Conservation (phyloP, 1,140 invertebrate genomes). For the Chelonus insularis region DNA sequence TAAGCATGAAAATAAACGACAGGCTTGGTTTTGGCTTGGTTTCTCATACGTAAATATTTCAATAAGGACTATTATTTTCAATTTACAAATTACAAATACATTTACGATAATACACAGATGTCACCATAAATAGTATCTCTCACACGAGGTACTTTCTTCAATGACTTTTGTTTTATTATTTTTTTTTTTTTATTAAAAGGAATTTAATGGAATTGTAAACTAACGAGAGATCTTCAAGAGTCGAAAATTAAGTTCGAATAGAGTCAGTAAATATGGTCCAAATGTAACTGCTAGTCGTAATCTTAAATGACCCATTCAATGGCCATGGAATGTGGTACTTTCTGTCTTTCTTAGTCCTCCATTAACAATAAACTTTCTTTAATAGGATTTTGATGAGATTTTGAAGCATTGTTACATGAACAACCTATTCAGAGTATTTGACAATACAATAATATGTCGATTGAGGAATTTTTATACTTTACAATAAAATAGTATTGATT, state of each 20-base stretch:
- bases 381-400: constrained; percentile 20
- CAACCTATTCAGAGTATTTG: not conserved
- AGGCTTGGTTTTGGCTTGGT: constrained; percentile 4
- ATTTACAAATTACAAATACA: too few relatives aligned
- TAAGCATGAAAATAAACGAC: constrained; percentile 9
- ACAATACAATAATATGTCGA: too few relatives aligned
- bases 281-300: constrained; percentile 13
- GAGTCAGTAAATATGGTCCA: not conserved
- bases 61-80: constrained; percentile 6
- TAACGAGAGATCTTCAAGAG: not conserved
- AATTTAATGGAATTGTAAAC: not conserved
- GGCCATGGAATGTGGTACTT: constrained; percentile 5
- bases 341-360: constrained; percentile 1
- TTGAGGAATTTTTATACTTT: too few relatives aligned
- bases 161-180: too few relatives aligned
- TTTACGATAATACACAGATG: too few relatives aligned
- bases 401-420: not conserved
- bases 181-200: not conserved
- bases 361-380: constrained; percentile 24
- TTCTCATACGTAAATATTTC: constrained; percentile 1
- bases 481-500: too few relatives aligned
- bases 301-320: not conserved
- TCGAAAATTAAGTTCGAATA: constrained; percentile 12
- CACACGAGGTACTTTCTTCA: too few relatives aligned
- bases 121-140: too few relatives aligned